Conservation (phyloP, 2,113 vertebrate genomes). For the Barnardius zonarius region DNA sequence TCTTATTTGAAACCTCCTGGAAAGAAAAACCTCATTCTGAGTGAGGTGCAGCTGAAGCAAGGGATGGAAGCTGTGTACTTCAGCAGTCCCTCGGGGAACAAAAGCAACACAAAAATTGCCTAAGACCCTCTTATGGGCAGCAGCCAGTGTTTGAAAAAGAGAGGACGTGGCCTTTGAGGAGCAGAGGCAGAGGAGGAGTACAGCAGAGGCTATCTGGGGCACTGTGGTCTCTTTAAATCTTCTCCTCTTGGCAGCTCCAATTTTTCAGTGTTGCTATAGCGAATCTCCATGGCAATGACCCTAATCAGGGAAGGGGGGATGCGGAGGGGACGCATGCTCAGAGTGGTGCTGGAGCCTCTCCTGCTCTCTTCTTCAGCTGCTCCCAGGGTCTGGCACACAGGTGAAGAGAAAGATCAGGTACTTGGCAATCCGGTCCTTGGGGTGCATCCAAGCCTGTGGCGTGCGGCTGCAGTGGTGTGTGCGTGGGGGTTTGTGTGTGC, state of each 20-base stretch:
- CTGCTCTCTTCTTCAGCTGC: not conserved
- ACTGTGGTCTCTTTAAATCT: conserved; percentile 55
- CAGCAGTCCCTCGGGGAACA: not conserved
- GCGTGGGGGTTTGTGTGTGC: not conserved
- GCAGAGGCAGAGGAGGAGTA: not conserved
- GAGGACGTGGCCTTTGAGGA: not conserved
- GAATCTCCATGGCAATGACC: conserved; percentile 66
- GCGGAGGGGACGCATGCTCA: conserved; percentile 51
- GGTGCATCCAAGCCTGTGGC: fast-evolving
- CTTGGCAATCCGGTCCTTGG: not conserved
- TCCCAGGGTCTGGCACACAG: not conserved
- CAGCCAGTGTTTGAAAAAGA: not conserved
- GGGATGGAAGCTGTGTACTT: not conserved
- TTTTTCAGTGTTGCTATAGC: conserved; percentile 62
- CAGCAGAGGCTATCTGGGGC: not conserved
- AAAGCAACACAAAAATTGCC: not conserved
- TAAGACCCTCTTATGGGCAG: not conserved
- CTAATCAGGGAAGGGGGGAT: conserved; percentile 32
- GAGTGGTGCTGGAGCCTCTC: conserved; percentile 42
- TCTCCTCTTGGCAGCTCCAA: conserved; percentile 50
- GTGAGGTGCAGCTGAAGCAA: not conserved
- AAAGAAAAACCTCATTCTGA: not conserved
- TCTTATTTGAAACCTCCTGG: not conserved
- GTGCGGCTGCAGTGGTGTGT: fast-evolving
- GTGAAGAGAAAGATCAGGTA: conserved; percentile 10